Percentiles rank a stretch among this genome's conserved stretches.
Conservation (phyloP, 1,140 invertebrate genomes). For the Nomia melanderi region DNA sequence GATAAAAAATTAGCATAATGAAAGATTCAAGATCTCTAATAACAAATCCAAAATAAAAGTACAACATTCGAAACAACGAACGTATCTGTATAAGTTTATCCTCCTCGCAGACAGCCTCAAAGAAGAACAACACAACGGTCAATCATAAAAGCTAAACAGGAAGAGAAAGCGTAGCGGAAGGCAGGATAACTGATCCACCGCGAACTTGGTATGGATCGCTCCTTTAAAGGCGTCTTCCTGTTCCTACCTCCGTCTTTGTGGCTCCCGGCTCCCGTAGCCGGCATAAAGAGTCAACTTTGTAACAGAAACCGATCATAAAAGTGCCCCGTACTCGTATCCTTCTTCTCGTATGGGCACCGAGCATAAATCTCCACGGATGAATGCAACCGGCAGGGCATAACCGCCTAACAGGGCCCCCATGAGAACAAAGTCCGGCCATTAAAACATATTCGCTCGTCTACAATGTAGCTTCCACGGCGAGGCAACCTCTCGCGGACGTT, state of each 20-base stretch:
- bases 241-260: slow-evolving; percentile 54
- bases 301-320: slow-evolving; percentile 78
- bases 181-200: not conserved
- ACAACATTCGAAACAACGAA: too few species aligned
- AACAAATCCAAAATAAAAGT: too few species aligned
- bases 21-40: too few species aligned
- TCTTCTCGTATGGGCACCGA: slow-evolving; percentile 55
- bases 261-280: slow-evolving; percentile 45
- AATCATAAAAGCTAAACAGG: not conserved
- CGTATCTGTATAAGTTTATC: too few species aligned
- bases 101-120: too few species aligned
- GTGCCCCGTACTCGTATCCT: slow-evolving; percentile 59
- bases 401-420: slow-evolving; percentile 63
- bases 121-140: not conserved
- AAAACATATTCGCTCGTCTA: slow-evolving; percentile 70
- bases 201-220: slow-evolving; percentile 18
- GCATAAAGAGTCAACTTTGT: slow-evolving; percentile 75
- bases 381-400: slow-evolving; percentile 68
- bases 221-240: slow-evolving; percentile 55
- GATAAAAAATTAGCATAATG: too few species aligned
- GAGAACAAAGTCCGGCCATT: slow-evolving; percentile 75
- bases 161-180: too few species aligned
- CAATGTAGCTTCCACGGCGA: slow-evolving; percentile 66
- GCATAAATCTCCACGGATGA: slow-evolving; percentile 70
- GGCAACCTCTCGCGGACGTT: slow-evolving; percentile 19